These are phyloP conservation scores for Phainopepla nitens DNA, from an alignment of 2,113 vertebrate species.

Conservation along the genomic window DNA sequence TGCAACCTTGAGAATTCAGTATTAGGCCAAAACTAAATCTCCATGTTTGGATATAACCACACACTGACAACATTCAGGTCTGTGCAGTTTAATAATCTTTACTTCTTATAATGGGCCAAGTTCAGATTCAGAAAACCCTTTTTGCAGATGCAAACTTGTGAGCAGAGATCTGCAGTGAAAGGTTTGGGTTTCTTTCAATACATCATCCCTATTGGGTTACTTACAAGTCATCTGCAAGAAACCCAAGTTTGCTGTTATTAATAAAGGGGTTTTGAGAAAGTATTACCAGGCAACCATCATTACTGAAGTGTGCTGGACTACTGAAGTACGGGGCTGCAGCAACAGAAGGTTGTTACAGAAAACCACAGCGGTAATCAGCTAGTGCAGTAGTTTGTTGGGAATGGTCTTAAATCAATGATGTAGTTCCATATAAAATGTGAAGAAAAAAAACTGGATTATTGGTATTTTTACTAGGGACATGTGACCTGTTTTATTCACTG, in stretches of 20 bases:
- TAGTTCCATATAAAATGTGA: not conserved
- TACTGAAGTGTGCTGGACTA: not conserved
- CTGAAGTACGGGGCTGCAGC: not conserved
- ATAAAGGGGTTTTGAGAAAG: conserved; percentile 35
- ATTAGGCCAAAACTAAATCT: not conserved
- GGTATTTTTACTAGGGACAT: not conserved
- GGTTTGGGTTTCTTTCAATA: conserved; percentile 23
- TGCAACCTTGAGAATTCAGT: not conserved
- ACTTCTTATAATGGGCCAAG: not conserved
- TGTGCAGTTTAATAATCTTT: not conserved
- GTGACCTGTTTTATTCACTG: not conserved
- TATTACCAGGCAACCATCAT: not conserved
- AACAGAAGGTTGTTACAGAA: not conserved
- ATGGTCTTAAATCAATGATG: not conserved
- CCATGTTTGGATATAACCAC: not conserved
- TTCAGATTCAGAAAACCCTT: not conserved
- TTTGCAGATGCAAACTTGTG: not conserved
- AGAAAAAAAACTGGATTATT: not conserved
- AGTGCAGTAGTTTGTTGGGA: not conserved
- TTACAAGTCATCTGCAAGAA: conserved; percentile 16
- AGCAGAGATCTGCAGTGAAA: conserved; percentile 1
- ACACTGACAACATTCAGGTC: not conserved
- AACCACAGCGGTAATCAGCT: not conserved
- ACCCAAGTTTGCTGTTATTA: conserved; percentile 4
- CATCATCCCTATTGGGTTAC: conserved; percentile 12